phyloP scores from a whole-genome alignment of 1,140 invertebrate genomes.

The Hycleus phaleratus region DNA sequence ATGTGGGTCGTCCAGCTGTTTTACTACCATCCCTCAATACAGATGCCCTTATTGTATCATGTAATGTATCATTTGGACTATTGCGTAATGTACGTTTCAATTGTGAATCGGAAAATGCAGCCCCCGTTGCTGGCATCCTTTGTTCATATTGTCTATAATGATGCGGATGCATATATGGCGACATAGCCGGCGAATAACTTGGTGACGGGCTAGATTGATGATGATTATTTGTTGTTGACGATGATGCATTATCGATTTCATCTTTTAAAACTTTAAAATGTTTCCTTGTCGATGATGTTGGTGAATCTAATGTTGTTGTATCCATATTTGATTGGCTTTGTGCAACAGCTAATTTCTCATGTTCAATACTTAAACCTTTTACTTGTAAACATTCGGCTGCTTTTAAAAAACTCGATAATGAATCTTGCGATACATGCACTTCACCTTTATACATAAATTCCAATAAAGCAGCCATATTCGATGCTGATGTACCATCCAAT shows the following conservation, averaged over 20 bases:
- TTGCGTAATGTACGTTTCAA: conserved; percentile 42
- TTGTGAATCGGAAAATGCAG: conserved; percentile 45
- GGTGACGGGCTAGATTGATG: conserved; percentile 38
- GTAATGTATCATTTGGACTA: conserved; percentile 44
- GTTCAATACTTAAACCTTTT: conserved; percentile 70
- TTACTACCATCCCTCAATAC: conserved; percentile 55
- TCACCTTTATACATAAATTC: conserved; percentile 93
- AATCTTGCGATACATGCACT: conserved; percentile 83
- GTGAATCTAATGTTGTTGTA: conserved; percentile 25
- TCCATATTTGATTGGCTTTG: conserved; percentile 48
- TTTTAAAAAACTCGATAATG: conserved; percentile 80
- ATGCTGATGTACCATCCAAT: conserved; percentile 76
- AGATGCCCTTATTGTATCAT: conserved; percentile 50
- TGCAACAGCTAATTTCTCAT: conserved; percentile 62
- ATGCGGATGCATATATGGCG: conserved; percentile 41
- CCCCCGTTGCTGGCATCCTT: conserved; percentile 39
- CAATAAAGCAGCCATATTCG: conserved; percentile 81
- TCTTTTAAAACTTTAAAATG: conserved; percentile 31
- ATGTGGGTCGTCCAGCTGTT: conserved; percentile 45
- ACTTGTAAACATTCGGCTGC: conserved; percentile 83
- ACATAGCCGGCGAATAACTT: conserved; percentile 41
- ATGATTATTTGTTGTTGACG: conserved; percentile 27
- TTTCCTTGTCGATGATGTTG: conserved; percentile 14
- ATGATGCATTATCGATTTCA: conserved; percentile 34
- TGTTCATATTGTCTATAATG: conserved; percentile 40